Evolutionary conservation across 2,113 vertebrate species (phyloP), one percentile per base, ranked within the genome.

Genomic region (Xiphophorus hellerii): DNA sequence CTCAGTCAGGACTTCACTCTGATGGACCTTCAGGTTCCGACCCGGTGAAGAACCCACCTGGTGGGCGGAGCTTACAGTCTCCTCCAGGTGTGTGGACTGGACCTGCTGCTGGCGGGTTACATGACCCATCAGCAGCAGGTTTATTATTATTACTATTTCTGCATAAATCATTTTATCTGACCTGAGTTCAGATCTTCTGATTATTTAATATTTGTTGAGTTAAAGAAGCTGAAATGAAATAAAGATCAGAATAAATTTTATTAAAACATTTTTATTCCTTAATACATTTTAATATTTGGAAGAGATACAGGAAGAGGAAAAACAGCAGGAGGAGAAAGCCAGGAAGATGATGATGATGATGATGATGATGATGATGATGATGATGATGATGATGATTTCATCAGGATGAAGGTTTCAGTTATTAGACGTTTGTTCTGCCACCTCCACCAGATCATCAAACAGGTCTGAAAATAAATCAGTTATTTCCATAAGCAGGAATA

Each of bases 1-100:
- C 73, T 97, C 84, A 82, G 91, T 20, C 96, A 96, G 78, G 95
- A 96, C 65, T 94, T 98, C 78, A 92, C 94, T 0, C 92, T 98
- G 37, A 82, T 98, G 60, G 92, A 95, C 75, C 94, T 98, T 29
- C 88, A 77, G 76, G 35, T 83, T 76, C 88, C 68, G 20, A 0
- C 8, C 42, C 74, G 48, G 37, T 12, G 9, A 51, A 31, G 28
- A 48, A 48, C 44, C 44, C 17, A 20, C 12, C 13, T 20, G 28
- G 14, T 44, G 39, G 66, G 39, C 37, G 27, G 66, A 48, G 66
- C 66, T 27, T 30, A 51, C 35, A 37, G 35, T 11, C 35, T 37
- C 35, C 35, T 37, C 35, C 35, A 37, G 35, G 35, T 37, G 35
- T 37, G 35, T 11, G 35, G 10, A 11, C 33, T 3, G 44, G 14